phyloP scores from a whole-genome alignment of 2,888 invertebrate species.

The Limnephilus rhombicus region DNA sequence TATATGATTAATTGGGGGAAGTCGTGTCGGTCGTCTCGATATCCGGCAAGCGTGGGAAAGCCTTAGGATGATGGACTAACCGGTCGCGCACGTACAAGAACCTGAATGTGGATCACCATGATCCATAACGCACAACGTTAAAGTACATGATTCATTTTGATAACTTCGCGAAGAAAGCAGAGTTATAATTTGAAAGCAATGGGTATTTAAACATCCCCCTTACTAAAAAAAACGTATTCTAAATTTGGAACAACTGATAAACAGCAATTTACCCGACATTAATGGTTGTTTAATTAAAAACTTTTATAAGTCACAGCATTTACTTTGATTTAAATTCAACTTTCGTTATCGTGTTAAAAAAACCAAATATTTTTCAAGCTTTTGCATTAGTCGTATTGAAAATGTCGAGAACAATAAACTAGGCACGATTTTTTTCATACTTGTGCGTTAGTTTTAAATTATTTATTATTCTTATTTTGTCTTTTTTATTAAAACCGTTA shows the following conservation, averaged over 20 bases:
- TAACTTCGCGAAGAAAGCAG: not conserved
- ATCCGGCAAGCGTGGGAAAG: constrained; percentile 35
- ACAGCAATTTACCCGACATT: too few relatives aligned
- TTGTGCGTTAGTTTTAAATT: too few relatives aligned
- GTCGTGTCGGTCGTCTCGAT: constrained; percentile 22
- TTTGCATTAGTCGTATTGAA: not conserved
- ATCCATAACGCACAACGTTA: not conserved
- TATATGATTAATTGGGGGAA: constrained; percentile 19
- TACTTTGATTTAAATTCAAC: not conserved
- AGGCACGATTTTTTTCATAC: too few relatives aligned
- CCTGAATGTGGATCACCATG: not conserved
- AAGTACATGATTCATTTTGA: not conserved
- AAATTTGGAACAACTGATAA: too few relatives aligned
- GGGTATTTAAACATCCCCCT: not conserved
- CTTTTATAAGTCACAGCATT: not conserved
- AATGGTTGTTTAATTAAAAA: too few relatives aligned
- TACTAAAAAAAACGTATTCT: too few relatives aligned
- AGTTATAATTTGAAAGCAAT: not conserved
- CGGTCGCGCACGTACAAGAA: not conserved
- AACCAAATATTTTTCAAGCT: not conserved
- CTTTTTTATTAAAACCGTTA: too few relatives aligned
- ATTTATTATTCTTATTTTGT: not conserved
- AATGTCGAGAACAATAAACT: too few relatives aligned
- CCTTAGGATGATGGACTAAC: constrained; percentile 11
- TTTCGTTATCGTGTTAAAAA: not conserved